A percentile compares a stretch with the other conserved stretches of the same genome.
Evolutionary conservation across 2,888 invertebrate genomes (phyloP).

Genomic region (Agrochola litura): DNA sequence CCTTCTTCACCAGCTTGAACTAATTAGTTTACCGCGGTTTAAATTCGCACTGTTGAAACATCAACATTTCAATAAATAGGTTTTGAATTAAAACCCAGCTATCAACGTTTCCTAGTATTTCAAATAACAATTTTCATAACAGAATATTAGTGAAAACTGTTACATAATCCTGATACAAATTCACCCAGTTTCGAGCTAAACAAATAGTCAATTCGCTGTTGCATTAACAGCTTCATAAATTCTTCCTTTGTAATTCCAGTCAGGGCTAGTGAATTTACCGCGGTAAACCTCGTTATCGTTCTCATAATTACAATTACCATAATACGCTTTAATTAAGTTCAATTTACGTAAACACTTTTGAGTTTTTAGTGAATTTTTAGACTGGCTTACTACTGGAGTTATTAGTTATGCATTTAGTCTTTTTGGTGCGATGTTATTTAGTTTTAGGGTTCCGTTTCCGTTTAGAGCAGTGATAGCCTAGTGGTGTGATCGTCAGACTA

Average conservation of each 20-base stretch:
- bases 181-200: conserved; percentile 10
- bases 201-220: conserved; percentile 38
- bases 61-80: too few relatives aligned
- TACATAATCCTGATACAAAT: conserved; percentile 16
- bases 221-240: conserved; percentile 56
- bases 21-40: too few relatives aligned
- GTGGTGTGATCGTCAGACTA: too few relatives aligned
- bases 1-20: too few relatives aligned
- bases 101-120: too few relatives aligned
- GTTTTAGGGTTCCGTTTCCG: neutral
- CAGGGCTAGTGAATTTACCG: conserved; percentile 57
- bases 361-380: conserved; percentile 26
- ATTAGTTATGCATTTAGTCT: conserved; percentile 28
- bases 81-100: too few relatives aligned
- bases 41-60: too few relatives aligned
- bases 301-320: conserved; percentile 62
- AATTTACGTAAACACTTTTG: conserved; percentile 61
- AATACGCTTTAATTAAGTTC: conserved; percentile 67
- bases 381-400: conserved; percentile 1
- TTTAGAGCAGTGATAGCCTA: too few relatives aligned
- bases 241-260: conserved; percentile 49
- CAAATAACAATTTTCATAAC: neutral
- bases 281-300: conserved; percentile 53
- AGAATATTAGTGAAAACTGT: neutral
- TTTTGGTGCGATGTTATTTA: neutral